A percentile compares a stretch with the other conserved stretches of the same genome.
phyloP scores from a whole-genome alignment of 2,113 vertebrate genomes.

The Nicator chloris region DNA sequence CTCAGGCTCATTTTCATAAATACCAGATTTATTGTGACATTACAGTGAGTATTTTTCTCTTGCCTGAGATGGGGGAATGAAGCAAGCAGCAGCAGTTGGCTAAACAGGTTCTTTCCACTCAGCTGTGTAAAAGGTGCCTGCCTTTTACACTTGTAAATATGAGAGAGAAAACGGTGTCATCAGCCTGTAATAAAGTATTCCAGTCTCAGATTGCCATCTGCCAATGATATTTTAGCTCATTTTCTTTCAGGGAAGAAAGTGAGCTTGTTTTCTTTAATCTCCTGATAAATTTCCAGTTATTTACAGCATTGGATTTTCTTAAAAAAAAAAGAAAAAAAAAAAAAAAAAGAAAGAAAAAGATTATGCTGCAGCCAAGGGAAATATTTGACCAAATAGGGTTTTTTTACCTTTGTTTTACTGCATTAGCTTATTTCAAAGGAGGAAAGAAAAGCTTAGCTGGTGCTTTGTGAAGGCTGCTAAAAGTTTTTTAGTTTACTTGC shows the following conservation, averaged over 20 bases:
- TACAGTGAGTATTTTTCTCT: neutral
- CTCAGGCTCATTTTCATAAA: neutral
- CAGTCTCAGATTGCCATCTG: conserved; percentile 41
- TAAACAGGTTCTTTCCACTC: neutral
- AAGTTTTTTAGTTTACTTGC: neutral
- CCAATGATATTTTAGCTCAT: conserved; percentile 56
- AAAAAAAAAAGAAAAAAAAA: neutral
- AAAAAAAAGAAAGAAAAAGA: neutral
- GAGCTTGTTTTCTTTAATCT: conserved; percentile 59
- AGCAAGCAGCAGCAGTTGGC: neutral
- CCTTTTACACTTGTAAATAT: conserved; percentile 8
- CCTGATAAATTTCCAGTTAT: conserved; percentile 43
- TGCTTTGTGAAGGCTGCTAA: conserved; percentile 1
- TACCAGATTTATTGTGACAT: neutral
- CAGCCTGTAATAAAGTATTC: conserved; percentile 27
- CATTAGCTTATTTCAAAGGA: conserved; percentile 13
- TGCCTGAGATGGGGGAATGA: neutral
- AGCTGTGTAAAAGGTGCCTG: neutral
- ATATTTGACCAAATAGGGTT: conserved; percentile 35
- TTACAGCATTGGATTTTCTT: conserved; percentile 37
- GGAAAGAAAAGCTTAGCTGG: neutral
- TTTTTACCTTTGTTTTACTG: conserved; percentile 12
- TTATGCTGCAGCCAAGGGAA: neutral
- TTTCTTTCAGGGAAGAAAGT: conserved; percentile 43
- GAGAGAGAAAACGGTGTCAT: conserved; percentile 44